These are phyloP conservation scores for Diplolepis rosae DNA, from an alignment of 2,888 invertebrate genomes.

Conservation along the genomic window DNA sequence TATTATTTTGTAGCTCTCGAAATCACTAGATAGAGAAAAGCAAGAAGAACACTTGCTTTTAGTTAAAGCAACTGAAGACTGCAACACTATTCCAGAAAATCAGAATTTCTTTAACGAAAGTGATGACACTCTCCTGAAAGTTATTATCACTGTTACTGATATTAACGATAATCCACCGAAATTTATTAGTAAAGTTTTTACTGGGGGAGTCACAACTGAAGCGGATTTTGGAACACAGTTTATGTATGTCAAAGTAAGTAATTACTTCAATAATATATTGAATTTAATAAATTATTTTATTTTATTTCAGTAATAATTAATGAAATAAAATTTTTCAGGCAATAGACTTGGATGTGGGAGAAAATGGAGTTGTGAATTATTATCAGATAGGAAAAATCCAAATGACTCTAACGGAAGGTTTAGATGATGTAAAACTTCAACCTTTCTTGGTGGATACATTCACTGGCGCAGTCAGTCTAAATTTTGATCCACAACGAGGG, in stretches of 20 bases:
- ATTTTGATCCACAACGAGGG: slow-evolving; percentile 96
- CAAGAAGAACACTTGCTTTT: slow-evolving; percentile 81
- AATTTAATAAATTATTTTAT: background rate
- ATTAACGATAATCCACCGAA: slow-evolving; percentile 93
- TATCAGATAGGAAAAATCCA: slow-evolving; percentile 87
- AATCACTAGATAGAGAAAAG: slow-evolving; percentile 85
- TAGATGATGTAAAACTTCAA: slow-evolving; percentile 85
- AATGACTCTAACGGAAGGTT: slow-evolving; percentile 88
- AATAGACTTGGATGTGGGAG: slow-evolving; percentile 83
- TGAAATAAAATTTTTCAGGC: slow-evolving; percentile 75
- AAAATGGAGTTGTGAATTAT: slow-evolving; percentile 85
- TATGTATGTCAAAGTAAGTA: slow-evolving; percentile 85
- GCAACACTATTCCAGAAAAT: slow-evolving; percentile 78
- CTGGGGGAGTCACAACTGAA: slow-evolving; percentile 95
- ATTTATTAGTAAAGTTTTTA: slow-evolving; percentile 88
- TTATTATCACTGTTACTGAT: slow-evolving; percentile 84
- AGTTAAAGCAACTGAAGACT: slow-evolving; percentile 90
- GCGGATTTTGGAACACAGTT: slow-evolving; percentile 93
- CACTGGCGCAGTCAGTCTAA: slow-evolving; percentile 89
- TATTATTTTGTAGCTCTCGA: no score
- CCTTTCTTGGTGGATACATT: slow-evolving; percentile 89
- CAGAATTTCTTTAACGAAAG: slow-evolving; percentile 76
- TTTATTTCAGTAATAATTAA: background rate
- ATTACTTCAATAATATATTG: background rate
- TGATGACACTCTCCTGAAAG: slow-evolving; percentile 83